Conservation (phyloP, 2,113 vertebrate species). For the Neolamprologus toae region DNA sequence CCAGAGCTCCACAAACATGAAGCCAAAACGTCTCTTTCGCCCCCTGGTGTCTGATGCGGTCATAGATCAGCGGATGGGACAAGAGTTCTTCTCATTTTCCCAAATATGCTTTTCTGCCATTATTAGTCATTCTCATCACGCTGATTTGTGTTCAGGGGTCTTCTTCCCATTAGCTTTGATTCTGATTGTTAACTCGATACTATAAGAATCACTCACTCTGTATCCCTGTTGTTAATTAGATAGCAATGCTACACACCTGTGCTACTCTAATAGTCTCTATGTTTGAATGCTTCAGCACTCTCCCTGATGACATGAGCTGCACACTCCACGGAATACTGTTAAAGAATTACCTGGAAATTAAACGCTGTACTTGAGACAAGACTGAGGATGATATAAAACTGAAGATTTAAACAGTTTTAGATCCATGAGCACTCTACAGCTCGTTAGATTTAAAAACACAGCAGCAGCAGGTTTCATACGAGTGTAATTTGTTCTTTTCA, state of each 20-base stretch:
- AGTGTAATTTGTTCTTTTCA: not conserved
- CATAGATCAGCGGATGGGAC: fast-evolving
- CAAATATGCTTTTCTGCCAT: not conserved
- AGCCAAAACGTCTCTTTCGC: not conserved
- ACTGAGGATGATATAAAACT: not conserved
- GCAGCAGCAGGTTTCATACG: not conserved
- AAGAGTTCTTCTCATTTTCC: not conserved
- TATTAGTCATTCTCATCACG: not conserved
- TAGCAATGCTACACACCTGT: too few species aligned
- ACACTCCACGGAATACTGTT: not conserved
- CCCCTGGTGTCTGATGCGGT: not conserved
- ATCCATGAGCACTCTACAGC: not conserved
- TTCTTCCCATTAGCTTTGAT: not conserved
- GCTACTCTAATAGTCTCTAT: too few species aligned
- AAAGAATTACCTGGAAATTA: not conserved
- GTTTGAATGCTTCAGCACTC: too few species aligned
- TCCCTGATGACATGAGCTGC: too few species aligned
- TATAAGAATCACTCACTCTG: not conserved
- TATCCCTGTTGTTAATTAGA: not conserved
- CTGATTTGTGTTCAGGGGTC: not conserved
- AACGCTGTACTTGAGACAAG: not conserved
- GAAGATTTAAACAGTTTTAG: not conserved
- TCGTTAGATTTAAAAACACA: not conserved
- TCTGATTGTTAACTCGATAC: not conserved
- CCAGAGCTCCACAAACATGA: not conserved